These are phyloP conservation scores for Lumbricus terrestris DNA, from an alignment of 2,888 invertebrate species.

Conservation along the genomic window DNA sequence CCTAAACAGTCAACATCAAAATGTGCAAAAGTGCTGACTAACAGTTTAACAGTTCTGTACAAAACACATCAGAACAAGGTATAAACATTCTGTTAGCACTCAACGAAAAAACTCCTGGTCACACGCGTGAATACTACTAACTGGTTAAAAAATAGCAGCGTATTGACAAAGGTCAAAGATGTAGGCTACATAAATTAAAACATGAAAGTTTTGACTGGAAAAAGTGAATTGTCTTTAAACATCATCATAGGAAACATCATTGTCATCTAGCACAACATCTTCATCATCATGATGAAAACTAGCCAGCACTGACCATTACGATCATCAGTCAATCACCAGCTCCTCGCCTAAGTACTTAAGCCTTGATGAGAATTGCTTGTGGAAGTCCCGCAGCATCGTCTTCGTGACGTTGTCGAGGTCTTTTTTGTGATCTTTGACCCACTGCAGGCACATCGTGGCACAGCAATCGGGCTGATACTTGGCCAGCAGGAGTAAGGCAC, in stretches of 20 bases:
- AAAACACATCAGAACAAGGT: not conserved
- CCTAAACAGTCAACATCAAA: not conserved
- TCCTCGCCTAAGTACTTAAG: not conserved
- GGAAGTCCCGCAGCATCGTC: not conserved
- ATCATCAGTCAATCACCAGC: not conserved
- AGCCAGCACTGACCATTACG: not conserved
- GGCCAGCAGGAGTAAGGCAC: not conserved
- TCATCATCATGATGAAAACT: not conserved
- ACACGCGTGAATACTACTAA: not conserved
- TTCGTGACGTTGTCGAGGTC: not conserved
- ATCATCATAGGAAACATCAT: not conserved
- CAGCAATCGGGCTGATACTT: not conserved
- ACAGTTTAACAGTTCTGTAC: not conserved
- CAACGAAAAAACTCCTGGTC: not conserved
- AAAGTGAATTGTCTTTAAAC: not conserved
- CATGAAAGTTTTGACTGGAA: not conserved
- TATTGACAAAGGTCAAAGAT: not conserved
- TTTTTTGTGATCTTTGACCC: not conserved
- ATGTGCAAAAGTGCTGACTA: not conserved
- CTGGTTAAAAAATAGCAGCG: not conserved
- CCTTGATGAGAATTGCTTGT: conserved; percentile 3
- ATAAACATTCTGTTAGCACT: not conserved
- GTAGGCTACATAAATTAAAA: not conserved
- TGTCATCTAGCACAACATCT: not conserved
- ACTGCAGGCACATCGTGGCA: conserved; percentile 3